Evolutionary conservation across 2,888 invertebrate genomes (phyloP).

Genomic region (Caenorhabditis uteleia): DNA sequence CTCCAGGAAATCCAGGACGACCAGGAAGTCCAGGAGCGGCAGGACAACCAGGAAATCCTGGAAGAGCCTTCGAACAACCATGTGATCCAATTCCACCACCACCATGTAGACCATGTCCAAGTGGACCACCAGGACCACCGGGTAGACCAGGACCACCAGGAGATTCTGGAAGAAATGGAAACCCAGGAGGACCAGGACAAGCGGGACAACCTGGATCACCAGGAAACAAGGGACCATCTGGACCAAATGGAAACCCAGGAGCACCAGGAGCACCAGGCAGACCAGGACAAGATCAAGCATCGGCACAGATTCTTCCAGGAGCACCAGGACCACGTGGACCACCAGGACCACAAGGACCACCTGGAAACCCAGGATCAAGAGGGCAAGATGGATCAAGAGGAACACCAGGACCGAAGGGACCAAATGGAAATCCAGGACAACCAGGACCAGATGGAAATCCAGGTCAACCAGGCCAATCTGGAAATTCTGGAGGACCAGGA

Average conservation of each 20-base stretch:
- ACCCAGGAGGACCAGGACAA: conserved; percentile 7
- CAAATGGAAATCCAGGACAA: too few species aligned
- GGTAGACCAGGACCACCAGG: background rate
- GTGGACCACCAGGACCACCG: conserved; percentile 3
- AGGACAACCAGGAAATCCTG: too few species aligned
- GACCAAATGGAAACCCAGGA: background rate
- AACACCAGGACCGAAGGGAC: background rate
- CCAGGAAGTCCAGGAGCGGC: too few species aligned
- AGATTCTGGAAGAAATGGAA: background rate
- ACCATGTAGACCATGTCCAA: too few species aligned
- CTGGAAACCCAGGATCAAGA: background rate
- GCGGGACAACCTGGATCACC: too few species aligned
- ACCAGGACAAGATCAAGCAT: background rate
- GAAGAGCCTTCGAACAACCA: too few species aligned
- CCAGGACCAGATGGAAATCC: too few species aligned
- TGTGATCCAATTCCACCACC: too few species aligned
- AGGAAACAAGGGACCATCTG: background rate
- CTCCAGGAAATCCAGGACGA: too few species aligned
- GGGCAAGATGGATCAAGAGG: background rate
- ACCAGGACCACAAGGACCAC: conserved; percentile 71
- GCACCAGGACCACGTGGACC: conserved; percentile 66
- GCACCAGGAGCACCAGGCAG: background rate
- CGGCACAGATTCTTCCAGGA: conserved; percentile 61
- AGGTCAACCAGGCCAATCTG: too few species aligned
- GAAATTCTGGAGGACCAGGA: background rate